Evolutionary conservation across 2,113 vertebrate species (phyloP).

Genomic region (Bagarius yarrelli): DNA sequence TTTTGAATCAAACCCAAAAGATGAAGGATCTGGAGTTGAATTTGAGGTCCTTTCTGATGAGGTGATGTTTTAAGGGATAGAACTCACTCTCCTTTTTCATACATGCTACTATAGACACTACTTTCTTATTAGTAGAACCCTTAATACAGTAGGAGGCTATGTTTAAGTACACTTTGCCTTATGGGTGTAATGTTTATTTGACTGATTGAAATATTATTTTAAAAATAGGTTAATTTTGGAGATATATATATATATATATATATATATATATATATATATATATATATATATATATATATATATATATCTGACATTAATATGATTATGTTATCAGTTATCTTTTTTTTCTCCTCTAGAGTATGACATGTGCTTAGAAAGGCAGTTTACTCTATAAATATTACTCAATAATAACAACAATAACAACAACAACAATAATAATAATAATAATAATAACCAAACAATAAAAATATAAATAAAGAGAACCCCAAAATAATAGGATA

Average conservation of each 20-base stretch:
- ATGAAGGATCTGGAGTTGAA: slow-evolving; percentile 4
- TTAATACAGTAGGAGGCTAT: neutral
- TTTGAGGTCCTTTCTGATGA: neutral
- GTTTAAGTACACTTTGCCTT: neutral
- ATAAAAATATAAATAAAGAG: too few species aligned
- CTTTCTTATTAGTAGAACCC: neutral
- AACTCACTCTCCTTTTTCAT: neutral
- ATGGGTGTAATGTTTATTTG: neutral
- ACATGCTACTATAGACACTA: neutral
- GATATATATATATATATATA: too few species aligned
- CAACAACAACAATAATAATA: neutral
- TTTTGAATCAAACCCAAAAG: slow-evolving; percentile 20
- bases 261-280: too few species aligned
- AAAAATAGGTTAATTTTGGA: neutral
- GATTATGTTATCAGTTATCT: neutral
- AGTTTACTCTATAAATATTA: neutral
- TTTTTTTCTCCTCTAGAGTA: neutral
- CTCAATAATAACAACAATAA: neutral
- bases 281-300: too few species aligned
- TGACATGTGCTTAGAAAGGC: neutral
- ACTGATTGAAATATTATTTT: neutral
- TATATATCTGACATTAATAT: neutral
- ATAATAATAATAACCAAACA: neutral
- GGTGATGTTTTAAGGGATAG: neutral
- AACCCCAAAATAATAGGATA: neutral